These are phyloP conservation scores for Cyprinodon variegatus DNA, from an alignment of 2,113 vertebrate species.

Conservation along the genomic window DNA sequence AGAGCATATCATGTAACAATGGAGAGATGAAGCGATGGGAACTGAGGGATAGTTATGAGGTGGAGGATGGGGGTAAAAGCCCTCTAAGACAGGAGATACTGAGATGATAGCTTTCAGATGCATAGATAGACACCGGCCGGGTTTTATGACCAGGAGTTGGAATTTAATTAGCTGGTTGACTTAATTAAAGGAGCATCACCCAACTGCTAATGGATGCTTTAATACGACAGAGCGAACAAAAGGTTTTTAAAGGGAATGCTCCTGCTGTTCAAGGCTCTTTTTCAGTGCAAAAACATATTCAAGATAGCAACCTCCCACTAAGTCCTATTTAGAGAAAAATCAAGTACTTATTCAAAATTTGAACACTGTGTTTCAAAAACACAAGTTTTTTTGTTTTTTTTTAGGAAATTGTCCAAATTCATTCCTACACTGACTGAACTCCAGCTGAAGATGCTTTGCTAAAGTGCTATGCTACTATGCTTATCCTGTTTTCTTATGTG, in stretches of 20 bases:
- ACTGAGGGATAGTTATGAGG: constrained; percentile 43
- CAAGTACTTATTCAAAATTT: too few relatives aligned
- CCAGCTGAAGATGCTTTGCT: too few relatives aligned
- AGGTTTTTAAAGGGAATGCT: too few relatives aligned
- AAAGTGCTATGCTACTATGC: too few relatives aligned
- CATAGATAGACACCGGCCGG: constrained; percentile 66
- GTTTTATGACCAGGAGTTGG: constrained; percentile 52
- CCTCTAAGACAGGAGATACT: constrained; percentile 46
- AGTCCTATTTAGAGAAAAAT: too few relatives aligned
- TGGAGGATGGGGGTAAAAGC: constrained; percentile 39
- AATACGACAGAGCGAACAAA: constrained; percentile 6
- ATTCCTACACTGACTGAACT: too few relatives aligned
- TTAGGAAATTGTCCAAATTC: too few relatives aligned
- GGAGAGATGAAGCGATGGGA: constrained; percentile 66
- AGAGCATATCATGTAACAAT: constrained; percentile 76
- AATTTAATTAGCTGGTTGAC: constrained; percentile 52
- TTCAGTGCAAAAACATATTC: too few relatives aligned
- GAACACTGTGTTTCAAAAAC: too few relatives aligned
- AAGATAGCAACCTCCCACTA: too few relatives aligned
- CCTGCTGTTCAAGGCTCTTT: not conserved
- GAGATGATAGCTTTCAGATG: constrained; percentile 81
- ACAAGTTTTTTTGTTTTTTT: too few relatives aligned
- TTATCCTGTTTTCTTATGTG: too few relatives aligned
- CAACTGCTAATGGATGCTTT: constrained; percentile 33
- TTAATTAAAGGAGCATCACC: constrained; percentile 56